Conservation (phyloP, 1,140 invertebrate genomes). For the Hylyphantes graminicola region DNA sequence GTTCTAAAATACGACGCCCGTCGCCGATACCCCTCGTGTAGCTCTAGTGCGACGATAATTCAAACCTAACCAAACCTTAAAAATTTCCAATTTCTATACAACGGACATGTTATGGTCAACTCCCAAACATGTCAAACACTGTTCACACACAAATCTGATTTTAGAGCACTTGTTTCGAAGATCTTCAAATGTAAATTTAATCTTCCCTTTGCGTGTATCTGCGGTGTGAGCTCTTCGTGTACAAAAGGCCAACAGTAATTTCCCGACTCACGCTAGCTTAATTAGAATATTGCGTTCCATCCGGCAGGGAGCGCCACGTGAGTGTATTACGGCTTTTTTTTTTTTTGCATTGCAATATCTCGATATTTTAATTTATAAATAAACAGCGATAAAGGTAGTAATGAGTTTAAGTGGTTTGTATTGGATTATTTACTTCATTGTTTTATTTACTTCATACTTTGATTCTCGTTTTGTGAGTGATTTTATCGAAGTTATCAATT, state of each 20-base stretch:
- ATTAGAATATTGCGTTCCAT: conserved; percentile 53
- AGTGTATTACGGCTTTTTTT: conserved; percentile 10
- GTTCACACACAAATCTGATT: too few relatives aligned
- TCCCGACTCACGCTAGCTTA: conserved; percentile 57
- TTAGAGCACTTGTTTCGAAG: background rate
- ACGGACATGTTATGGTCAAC: too few relatives aligned
- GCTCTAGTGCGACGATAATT: too few relatives aligned
- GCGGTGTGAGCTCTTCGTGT: conserved; percentile 56
- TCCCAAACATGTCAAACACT: too few relatives aligned
- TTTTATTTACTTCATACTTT: background rate
- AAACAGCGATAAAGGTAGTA: conserved; percentile 14
- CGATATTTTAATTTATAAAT: conserved; percentile 18
- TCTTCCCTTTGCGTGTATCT: conserved; percentile 50
- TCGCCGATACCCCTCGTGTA: too few relatives aligned
- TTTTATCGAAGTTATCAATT: too few relatives aligned
- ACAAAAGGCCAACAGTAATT: conserved; percentile 60
- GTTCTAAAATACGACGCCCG: too few relatives aligned
- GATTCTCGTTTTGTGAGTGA: background rate
- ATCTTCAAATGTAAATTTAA: conserved; percentile 61
- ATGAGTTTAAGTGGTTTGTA: conserved; percentile 24
- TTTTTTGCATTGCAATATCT: conserved; percentile 14
- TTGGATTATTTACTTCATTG: background rate
- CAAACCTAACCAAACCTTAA: too few relatives aligned
- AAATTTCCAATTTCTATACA: too few relatives aligned
- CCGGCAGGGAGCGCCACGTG: conserved; percentile 9